Base-by-base conservation (phyloP, 2,797 vertebrate genomes). In the Artibeus jamaicensis region DNA sequence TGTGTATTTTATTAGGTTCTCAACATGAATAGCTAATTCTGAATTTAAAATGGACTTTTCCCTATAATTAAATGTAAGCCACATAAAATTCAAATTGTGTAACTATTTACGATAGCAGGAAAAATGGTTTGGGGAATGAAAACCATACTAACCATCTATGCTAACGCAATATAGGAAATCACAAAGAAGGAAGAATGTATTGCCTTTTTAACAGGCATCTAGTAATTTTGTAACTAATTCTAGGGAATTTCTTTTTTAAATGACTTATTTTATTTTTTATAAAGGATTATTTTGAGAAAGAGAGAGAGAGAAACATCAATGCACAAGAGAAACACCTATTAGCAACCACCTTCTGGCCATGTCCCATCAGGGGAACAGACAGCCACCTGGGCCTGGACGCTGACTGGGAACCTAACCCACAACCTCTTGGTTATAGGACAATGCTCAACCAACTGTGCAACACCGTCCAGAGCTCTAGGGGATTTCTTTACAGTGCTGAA, bases 401-500 rank as follows among this genome's bases (percentile, higher is more conserved):
- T 65, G 29, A n/a, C 62, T n/a, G 62, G 62, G 62, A n/a, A 65
- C 14, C 62, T 65, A n/a, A 65, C 62, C 10, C 5, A 15, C 32
- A n/a, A n/a, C 62, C 62, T 65, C 26, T 18, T 65, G 62, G 62
- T n/a, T n/a, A 12, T 15, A 8, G 32, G 62, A n/a, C 14, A 16
- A 3, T n/a, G 14, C 62, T 65, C 62, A n/a, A 65, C 62, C 62
- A 65, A n/a, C 62, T n/a, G 15, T 16, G 6, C 14, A 15, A 16
- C 62, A n/a, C 32, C 0, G 2, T 65, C 12, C 62, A 65, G 62
- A 29, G 62, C 14, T 48, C 39, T 57, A 88, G 32, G 14, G 18
- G 16, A 91, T 39, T 85, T 81, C 29, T 39, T 86, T 84, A 84
- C 3, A 83, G 15, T 76, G 3, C 16, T 46, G 53, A 93, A 89